Base-by-base conservation (phyloP, 2,113 vertebrate species). In the Hippopotamus amphibius region DNA sequence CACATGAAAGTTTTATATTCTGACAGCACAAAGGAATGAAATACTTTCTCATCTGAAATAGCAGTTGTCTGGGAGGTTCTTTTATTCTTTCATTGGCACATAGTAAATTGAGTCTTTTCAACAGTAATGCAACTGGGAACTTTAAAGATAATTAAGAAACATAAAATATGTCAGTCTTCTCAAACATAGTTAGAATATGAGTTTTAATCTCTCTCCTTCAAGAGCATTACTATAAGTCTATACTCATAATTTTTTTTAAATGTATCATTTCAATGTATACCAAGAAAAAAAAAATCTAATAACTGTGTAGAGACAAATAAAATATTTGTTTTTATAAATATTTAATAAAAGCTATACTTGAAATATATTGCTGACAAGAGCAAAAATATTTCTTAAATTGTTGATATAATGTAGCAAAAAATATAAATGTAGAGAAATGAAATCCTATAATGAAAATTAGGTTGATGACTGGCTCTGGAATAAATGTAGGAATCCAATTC, bases 121-220 rank as follows among this genome's bases (percentile, higher is more conserved):
- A 97, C 87, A 98, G 98, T 96, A 98, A 98, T 98, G 96, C 98
- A 97, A 92, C 88, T 93, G 98, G 98, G 98, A 98, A 98, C 98
- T 96, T 97, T 98, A 98, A 98, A 98, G 98, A 98, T 99, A 99
- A 99, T 99, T 98, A 98, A 98, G 98, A 98, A 98, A 98, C 98
- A 98, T 98, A 99, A 99, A 99, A 98, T 98, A 98, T 97, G 98
- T 98, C 98, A 98, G 89, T 98, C 97, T 97, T 98, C 96, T 98
- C 98, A 97, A 98, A 98, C 96, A 94, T 97, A 97, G 96, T 77
- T 97, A 90, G 98, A 98, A 98, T 97, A 96, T 88, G 94, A 90
- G 98, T 88, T 98, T 98, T 98, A 88, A 57, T 98, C 97, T 98
- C 50, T 92, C 94, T 98, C 59, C 68, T 97, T 37, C 92, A 98